Percentiles rank a stretch among this genome's conserved stretches.
Conservation (phyloP, 2,797 vertebrate genomes). For the Rousettus madagascariensis region DNA sequence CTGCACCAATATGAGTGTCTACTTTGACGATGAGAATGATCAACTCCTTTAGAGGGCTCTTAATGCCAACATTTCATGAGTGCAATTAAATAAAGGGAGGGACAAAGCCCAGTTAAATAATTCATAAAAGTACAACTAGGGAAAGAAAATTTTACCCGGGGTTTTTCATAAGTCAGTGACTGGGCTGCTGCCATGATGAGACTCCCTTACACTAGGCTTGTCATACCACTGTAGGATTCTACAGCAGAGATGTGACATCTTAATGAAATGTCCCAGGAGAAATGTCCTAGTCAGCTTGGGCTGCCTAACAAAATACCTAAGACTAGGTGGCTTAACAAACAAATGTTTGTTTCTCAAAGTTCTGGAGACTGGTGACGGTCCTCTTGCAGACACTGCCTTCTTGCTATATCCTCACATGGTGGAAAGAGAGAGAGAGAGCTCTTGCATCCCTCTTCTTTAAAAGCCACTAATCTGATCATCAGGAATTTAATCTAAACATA, state of each 20-base stretch:
- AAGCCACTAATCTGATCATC: background rate
- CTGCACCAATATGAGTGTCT: background rate
- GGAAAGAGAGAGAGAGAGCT: background rate
- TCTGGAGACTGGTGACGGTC: background rate
- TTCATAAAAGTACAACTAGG: background rate
- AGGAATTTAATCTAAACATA: background rate
- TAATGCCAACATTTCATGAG: conserved; percentile 19
- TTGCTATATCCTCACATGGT: background rate
- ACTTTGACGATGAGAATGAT: conserved; percentile 46
- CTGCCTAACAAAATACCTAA: background rate
- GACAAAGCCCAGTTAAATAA: conserved; percentile 20
- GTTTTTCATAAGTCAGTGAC: background rate
- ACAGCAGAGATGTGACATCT: background rate
- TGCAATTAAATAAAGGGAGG: conserved; percentile 34
- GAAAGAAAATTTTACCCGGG: background rate
- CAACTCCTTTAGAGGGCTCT: conserved; percentile 57
- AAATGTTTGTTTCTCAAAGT: background rate
- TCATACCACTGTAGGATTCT: background rate
- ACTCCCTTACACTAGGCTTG: background rate
- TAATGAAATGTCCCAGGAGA: background rate
- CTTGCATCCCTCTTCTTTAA: background rate
- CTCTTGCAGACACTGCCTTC: background rate
- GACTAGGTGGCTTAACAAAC: background rate
- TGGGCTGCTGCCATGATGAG: background rate
- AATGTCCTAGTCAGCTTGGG: background rate